Percentiles rank a stretch among this genome's conserved stretches.
These are phyloP conservation scores for Grapholita molesta DNA, from an alignment of 1,140 invertebrate genomes.

Conservation along the genomic window DNA sequence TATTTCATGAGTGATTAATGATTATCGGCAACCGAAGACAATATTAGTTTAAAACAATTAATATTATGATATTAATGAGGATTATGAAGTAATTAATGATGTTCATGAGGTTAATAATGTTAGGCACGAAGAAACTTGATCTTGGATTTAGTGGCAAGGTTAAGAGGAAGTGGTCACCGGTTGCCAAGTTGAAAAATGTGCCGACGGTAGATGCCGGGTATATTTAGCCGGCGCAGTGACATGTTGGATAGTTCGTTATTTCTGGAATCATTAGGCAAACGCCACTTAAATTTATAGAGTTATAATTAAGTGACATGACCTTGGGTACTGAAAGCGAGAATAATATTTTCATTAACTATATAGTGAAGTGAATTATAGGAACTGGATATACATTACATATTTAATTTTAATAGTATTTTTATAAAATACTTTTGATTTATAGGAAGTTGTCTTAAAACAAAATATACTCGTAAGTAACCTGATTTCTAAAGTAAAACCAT, in stretches of 20 bases:
- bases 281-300: conserved; percentile 13
- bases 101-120: not conserved
- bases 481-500: too few relatives aligned
- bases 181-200: conserved; percentile 45
- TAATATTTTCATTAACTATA: too few relatives aligned
- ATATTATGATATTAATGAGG: too few relatives aligned
- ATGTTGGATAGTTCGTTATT: conserved; percentile 47
- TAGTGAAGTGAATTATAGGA: too few relatives aligned
- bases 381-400: too few relatives aligned
- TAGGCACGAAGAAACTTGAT: conserved; percentile 30
- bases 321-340: not conserved
- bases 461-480: too few relatives aligned
- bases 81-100: not conserved
- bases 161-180: conserved; percentile 43
- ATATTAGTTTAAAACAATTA: too few relatives aligned
- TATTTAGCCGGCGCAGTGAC: conserved; percentile 53
- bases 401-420: too few relatives aligned
- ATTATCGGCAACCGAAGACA: too few relatives aligned
- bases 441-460: too few relatives aligned
- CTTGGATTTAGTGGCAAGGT: conserved; percentile 49
- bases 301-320: conserved; percentile 2
- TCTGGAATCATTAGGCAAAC: conserved; percentile 27
- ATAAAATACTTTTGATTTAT: too few relatives aligned
- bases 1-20: too few relatives aligned
- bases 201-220: conserved; percentile 42